Base-by-base conservation (phyloP, 2,113 vertebrate genomes). In the Conger conger region DNA sequence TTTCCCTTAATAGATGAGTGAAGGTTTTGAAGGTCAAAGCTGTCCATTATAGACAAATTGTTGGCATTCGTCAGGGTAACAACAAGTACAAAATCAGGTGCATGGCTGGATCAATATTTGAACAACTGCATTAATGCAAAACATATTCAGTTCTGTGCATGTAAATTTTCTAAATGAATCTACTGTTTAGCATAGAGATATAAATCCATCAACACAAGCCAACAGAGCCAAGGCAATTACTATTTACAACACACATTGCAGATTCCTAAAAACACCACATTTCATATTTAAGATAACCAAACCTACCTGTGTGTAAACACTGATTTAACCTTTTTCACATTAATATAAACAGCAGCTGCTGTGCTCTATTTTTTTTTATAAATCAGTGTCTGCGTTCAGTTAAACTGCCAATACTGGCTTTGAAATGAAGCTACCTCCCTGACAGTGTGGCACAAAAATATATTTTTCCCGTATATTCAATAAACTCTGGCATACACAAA, bases 21-120 rank as follows among this genome's bases (percentile, higher is more conserved):
- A 60, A 45, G 60, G 6, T 53, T 42, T 83, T 76, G 13, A 83
- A 77, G 82, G 82, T 83, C 42, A 83, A 35, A 63, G 27, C 50
- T 76, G 63, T 42, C 45, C 40, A 83, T 8, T 17, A 38, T 16
- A 77, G 45, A 30, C 63, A 33, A 76, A 40, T 36, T 27, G 37
- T 54, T 54, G 80, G 16, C 80, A 81, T 54, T 82, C 36, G 38
- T 68, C 36, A 23, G n/a, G 45, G 11, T 50, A 50, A 50, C 45
- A 8, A 50, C 45, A 11, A 50, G 45, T 50, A 50, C 45, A 7
- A 50, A 50, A 50, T 50, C 11, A 50, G 45, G 45, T 50, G 45
- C 45, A 42, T 50, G 45, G 45, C 45, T 50, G 45, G 45, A 50
- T 50, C 45, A 50, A 50, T 50, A 50, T 50, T 50, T 15, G 11